A percentile compares a stretch with the other conserved stretches of the same genome.
Conservation (phyloP, 1,140 invertebrate genomes). For the Coptotermes formosanus region DNA sequence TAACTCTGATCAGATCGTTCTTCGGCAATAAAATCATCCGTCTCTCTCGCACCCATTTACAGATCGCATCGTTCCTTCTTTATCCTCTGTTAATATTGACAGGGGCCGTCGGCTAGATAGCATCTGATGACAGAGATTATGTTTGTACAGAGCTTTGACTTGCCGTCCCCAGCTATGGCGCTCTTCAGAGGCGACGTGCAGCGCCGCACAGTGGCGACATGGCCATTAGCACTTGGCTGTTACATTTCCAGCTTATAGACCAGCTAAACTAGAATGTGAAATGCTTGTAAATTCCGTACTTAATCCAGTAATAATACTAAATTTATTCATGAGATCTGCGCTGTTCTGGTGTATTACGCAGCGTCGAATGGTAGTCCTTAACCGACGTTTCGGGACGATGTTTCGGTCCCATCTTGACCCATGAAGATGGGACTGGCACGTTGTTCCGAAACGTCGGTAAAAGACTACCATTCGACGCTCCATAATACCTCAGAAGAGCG, state of each 20-base stretch:
- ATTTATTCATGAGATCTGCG: no score
- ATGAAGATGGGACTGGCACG: no score
- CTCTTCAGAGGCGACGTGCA: not conserved
- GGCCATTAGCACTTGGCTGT: not conserved
- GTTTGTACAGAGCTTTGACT: slow-evolving; percentile 11
- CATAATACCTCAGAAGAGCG: no score
- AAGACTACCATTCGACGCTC: no score
- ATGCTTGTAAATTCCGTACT: no score
- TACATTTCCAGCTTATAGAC: not conserved
- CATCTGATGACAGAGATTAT: slow-evolving; percentile 2
- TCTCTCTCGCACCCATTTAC: not conserved
- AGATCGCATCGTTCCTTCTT: not conserved
- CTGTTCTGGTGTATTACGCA: no score
- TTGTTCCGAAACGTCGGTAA: no score
- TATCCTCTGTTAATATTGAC: not conserved
- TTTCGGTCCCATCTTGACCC: no score
- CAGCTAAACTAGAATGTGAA: no score
- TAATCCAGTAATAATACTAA: no score
- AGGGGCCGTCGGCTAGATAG: not conserved
- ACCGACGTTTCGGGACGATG: no score
- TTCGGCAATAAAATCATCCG: slow-evolving; percentile 8
- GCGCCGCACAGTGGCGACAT: not conserved
- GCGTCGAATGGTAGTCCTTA: no score
- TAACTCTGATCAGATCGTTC: slow-evolving; percentile 1
- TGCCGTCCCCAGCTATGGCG: not conserved